Percentiles rank a stretch among this genome's conserved stretches.
phyloP scores from a whole-genome alignment of 2,888 invertebrate genomes.

The Nematopogon swammerdamellus region DNA sequence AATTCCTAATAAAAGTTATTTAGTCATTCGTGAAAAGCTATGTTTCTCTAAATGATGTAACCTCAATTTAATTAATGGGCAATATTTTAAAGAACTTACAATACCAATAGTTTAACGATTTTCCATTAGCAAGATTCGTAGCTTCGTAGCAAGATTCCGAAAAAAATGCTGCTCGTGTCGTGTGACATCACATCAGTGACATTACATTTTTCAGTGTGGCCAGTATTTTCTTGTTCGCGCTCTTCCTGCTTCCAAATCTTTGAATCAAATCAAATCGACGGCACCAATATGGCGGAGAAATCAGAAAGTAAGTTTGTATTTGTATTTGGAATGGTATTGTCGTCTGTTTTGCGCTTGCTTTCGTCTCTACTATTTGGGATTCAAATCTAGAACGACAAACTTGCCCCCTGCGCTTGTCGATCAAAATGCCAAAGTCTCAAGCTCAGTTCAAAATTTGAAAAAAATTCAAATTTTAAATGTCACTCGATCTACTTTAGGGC shows the following conservation, averaged over 20 bases:
- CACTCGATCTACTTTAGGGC: no score
- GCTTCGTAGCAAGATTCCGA: no score
- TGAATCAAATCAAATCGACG: slow-evolving; percentile 35
- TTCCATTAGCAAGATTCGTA: no score
- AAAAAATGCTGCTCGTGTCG: no score
- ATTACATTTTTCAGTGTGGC: not conserved
- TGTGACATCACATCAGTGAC: no score
- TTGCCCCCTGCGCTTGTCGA: no score
- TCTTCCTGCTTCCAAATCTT: slow-evolving; percentile 41
- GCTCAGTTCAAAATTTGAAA: slow-evolving; percentile 54
- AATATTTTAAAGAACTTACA: no score
- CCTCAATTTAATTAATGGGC: no score
- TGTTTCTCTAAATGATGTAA: no score
- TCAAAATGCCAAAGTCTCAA: slow-evolving; percentile 19
- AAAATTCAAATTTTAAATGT: slow-evolving; percentile 42
- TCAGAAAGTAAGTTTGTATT: slow-evolving; percentile 71
- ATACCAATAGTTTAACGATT: no score
- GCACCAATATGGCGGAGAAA: slow-evolving; percentile 78
- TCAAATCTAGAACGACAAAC: slow-evolving; percentile 12
- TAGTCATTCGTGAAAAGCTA: no score
- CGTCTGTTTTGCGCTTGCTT: not conserved
- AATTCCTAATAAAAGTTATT: no score
- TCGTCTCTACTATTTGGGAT: slow-evolving; percentile 3
- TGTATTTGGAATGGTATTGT: slow-evolving; percentile 17
- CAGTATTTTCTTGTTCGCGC: slow-evolving; percentile 4